These are phyloP conservation scores for Gobio gobio DNA, from an alignment of 2,113 vertebrate species.

Conservation along the genomic window DNA sequence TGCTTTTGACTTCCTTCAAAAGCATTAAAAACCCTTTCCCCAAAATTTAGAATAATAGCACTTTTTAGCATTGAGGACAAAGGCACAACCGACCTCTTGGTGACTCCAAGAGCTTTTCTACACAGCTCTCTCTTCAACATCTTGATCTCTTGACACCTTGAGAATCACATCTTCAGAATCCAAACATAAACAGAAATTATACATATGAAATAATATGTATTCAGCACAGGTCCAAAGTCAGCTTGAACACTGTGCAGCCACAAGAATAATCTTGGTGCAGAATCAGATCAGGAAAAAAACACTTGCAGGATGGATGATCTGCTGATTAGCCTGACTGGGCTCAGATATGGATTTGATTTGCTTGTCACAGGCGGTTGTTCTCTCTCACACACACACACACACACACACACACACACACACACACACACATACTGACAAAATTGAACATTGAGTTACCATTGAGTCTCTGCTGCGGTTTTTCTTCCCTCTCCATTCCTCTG, in stretches of 20 bases:
- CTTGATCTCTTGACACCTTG: not conserved
- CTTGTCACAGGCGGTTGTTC: not conserved
- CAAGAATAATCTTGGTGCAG: not conserved
- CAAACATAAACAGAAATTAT: not conserved
- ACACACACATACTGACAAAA: not conserved
- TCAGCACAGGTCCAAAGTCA: not conserved
- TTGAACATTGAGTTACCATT: not conserved
- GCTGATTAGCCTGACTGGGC: not conserved
- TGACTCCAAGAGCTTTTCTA: not conserved
- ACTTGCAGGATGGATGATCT: not conserved
- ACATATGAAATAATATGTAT: conserved; percentile 12
- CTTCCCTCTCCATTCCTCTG: not conserved
- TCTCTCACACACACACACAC: too few species aligned
- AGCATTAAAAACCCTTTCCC: not conserved
- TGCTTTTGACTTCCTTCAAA: not conserved
- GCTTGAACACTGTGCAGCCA: not conserved
- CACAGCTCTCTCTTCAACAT: not conserved
- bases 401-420: too few species aligned
- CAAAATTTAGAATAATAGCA: not conserved
- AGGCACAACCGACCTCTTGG: not conserved
- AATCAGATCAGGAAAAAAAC: not conserved
- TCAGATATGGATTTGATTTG: not conserved
- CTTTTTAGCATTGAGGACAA: not conserved
- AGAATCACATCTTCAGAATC: not conserved
- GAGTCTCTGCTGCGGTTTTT: not conserved